Evolutionary conservation across 2,888 invertebrate species (phyloP).

Genomic region (Dichetophora obliterata): DNA sequence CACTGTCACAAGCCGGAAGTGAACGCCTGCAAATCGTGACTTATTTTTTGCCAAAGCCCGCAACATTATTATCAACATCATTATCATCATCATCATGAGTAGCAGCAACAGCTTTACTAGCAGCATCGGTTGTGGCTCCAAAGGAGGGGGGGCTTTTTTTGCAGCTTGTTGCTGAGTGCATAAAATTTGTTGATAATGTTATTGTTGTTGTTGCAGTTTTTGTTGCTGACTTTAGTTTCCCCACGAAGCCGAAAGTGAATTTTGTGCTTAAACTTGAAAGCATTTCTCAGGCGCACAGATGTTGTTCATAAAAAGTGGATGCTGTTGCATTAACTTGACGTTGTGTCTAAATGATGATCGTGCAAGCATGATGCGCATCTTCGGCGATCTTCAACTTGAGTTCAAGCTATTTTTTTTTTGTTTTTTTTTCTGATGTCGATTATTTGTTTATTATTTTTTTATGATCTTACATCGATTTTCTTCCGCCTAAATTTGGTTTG

Average conservation of each 20-base stretch:
- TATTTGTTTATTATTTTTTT: neutral
- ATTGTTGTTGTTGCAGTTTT: neutral
- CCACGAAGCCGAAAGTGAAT: neutral
- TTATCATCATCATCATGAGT: no score
- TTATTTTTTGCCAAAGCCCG: neutral
- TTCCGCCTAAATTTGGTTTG: slow-evolving; percentile 9
- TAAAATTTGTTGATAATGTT: neutral
- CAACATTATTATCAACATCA: neutral
- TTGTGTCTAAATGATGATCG: neutral
- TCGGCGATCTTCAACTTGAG: slow-evolving; percentile 20
- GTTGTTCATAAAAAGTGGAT: neutral
- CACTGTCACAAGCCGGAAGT: slow-evolving; percentile 46
- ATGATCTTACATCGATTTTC: slow-evolving; percentile 3
- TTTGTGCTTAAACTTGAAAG: neutral
- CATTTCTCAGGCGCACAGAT: neutral
- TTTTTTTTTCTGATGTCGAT: neutral
- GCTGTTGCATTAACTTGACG: neutral
- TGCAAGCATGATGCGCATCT: slow-evolving; percentile 12
- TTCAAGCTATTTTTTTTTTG: neutral
- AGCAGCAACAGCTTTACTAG: neutral
- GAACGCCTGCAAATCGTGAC: slow-evolving; percentile 42
- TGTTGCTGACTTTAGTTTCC: neutral
- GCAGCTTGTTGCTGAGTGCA: neutral
- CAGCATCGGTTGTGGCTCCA: neutral
- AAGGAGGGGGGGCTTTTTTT: neutral